Evolutionary conservation across 2,888 invertebrate species (phyloP).

Genomic region (Unio pictorum): DNA sequence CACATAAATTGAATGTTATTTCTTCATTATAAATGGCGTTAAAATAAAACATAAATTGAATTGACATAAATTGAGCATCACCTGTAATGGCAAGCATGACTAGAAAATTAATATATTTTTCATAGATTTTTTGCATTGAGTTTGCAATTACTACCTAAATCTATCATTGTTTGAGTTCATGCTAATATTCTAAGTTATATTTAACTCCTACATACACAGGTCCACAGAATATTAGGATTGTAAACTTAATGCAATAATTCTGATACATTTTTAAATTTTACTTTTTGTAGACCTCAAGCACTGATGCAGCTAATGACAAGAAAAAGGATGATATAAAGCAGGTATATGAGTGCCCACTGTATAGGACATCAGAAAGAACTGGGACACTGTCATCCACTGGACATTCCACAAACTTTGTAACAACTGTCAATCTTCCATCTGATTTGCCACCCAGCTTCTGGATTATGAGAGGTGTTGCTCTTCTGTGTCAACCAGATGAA

Average conservation of each 20-base stretch:
- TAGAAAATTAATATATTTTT: too few relatives aligned
- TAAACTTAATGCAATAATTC: background rate
- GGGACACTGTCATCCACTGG: conserved; percentile 70
- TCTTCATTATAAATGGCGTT: too few relatives aligned
- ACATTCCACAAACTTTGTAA: conserved; percentile 71
- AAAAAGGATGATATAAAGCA: conserved; percentile 2
- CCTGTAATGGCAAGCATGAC: too few relatives aligned
- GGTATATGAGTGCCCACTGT: conserved; percentile 68
- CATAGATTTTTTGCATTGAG: too few relatives aligned
- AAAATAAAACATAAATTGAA: too few relatives aligned
- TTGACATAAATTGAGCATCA: too few relatives aligned
- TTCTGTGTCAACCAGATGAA: conserved; percentile 68
- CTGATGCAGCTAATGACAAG: conserved; percentile 1
- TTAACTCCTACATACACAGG: too few relatives aligned
- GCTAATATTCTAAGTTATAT: too few relatives aligned
- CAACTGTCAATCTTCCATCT: conserved; percentile 64
- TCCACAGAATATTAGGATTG: too few relatives aligned
- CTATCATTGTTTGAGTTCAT: too few relatives aligned
- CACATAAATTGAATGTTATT: too few relatives aligned
- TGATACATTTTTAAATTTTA: background rate
- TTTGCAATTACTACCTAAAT: too few relatives aligned
- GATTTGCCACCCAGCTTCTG: conserved; percentile 62
- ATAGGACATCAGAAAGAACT: conserved; percentile 68
- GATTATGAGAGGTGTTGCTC: conserved; percentile 69
- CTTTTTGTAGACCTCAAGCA: background rate